Conservation (phyloP, 64 coral and sea anemone genomes). For the Pachyseris speciosa region DNA sequence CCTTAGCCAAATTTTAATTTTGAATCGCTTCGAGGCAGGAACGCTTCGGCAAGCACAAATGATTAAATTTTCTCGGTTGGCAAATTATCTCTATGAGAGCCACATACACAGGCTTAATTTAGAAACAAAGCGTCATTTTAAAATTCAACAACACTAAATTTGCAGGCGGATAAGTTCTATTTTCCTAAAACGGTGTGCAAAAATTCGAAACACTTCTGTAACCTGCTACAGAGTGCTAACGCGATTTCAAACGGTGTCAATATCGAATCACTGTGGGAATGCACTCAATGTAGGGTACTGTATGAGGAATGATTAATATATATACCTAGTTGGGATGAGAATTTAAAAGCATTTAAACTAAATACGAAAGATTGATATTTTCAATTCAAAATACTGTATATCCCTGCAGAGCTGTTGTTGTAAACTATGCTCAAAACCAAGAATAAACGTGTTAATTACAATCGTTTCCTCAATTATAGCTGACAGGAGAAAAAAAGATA, state of each 20-base stretch:
- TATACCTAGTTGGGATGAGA: too few species aligned
- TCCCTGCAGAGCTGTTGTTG: not conserved
- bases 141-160: not conserved
- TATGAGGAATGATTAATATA: too few species aligned
- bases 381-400: not conserved
- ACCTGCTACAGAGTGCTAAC: not conserved
- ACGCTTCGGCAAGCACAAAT: not conserved
- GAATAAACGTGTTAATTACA: not conserved
- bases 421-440: not conserved
- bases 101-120: not conserved
- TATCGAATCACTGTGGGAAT: not conserved
- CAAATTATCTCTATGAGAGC: not conserved
- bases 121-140: not conserved
- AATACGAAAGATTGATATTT: not conserved
- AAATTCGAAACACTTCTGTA: not conserved
- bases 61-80: not conserved
- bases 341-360: not conserved
- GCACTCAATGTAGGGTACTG: too few species aligned
- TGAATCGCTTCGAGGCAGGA: not conserved
- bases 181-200: not conserved
- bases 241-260: not conserved
- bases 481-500: slow-evolving; percentile 36
- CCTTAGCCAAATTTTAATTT: not conserved
- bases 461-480: not conserved
- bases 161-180: not conserved